Base-by-base conservation (phyloP, 1,140 invertebrate genomes). In the Pseudachorutes palmiensis region DNA sequence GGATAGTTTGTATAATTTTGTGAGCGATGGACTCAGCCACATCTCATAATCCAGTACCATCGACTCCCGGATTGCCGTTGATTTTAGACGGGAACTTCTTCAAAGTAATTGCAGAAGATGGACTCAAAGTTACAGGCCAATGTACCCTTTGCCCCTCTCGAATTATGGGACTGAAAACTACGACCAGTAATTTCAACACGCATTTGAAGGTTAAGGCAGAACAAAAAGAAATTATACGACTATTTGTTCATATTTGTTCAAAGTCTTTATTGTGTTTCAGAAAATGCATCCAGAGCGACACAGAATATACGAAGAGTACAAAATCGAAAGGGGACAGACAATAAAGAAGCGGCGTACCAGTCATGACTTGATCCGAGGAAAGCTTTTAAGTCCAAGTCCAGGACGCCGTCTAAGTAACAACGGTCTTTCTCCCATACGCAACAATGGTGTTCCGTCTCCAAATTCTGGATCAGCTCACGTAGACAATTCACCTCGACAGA, bases 221-320 rank as follows among this genome's bases (percentile, higher is more conserved):
- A 5, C 12, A 55, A 55, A 55, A 19, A 55, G 5, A 22, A 55
- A 16, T 19, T 19, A 3, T 24, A 55, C 24, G 51, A 55, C 51
- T 26, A 55, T 19, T 55, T 45, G 9, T 45, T 9, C 9, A 12
- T 45, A 9, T 45, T 12, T 12, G 9, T 45, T 45, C 36, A 45
- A n/a, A n/a, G n/a, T 41, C 5, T 22, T 55, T 55, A 14, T 55
- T 12, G 51, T 55, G 51, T 19, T 55, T 55, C 19, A 55, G 51
- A 55, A 55, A 55, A 55, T 55, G 51, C 51, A 55, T 55, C 51
- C 51, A 12, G 51, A 55, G 51, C 9, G 51, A 26, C 51, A 55
- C 24, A 14, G 24, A 5, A 24, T 55, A 9, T 55, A 55, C 24
- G 51, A 55, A 55, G 51, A 55, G 24, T 55, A 55, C 51, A 55